phyloP scores from a whole-genome alignment of 2,888 invertebrate species.

The Drosophila flavopinicola region DNA sequence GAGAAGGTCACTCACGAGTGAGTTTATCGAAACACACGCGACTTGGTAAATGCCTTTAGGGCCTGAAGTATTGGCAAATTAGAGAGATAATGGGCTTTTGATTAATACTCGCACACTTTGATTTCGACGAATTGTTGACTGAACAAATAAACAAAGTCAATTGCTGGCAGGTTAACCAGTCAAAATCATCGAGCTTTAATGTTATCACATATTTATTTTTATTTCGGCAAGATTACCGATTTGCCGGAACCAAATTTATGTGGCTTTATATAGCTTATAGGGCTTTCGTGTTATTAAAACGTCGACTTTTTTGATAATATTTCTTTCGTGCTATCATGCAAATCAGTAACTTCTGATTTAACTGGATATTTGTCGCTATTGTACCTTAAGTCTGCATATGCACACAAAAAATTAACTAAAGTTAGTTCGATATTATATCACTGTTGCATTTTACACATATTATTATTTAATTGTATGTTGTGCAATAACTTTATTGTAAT shows the following conservation, averaged over 20 bases:
- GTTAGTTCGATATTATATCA: background rate
- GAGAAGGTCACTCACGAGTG: constrained; percentile 35
- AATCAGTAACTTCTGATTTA: no score
- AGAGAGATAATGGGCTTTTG: constrained; percentile 3
- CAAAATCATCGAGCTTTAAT: constrained; percentile 1
- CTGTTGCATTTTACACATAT: background rate
- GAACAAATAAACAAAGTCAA: constrained; percentile 16
- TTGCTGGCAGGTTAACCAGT: constrained; percentile 1
- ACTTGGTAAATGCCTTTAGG: constrained; percentile 3
- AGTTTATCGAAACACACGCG: constrained; percentile 34
- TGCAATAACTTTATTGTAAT: background rate
- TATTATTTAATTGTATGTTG: background rate
- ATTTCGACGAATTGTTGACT: constrained; percentile 9
- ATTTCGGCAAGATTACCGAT: constrained; percentile 4
- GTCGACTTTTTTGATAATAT: background rate
- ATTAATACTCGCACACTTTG: constrained; percentile 17
- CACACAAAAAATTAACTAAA: no score
- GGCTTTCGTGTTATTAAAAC: background rate
- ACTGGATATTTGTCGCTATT: no score
- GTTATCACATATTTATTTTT: constrained; percentile 27
- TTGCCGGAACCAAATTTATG: no score
- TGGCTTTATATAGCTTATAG: background rate
- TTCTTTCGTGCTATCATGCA: background rate
- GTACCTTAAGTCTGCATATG: no score
- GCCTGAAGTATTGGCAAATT: constrained; percentile 23